Percentiles rank a stretch among this genome's conserved stretches.
phyloP scores from a whole-genome alignment of 2,113 vertebrate species.

The Sebastes fasciatus region DNA sequence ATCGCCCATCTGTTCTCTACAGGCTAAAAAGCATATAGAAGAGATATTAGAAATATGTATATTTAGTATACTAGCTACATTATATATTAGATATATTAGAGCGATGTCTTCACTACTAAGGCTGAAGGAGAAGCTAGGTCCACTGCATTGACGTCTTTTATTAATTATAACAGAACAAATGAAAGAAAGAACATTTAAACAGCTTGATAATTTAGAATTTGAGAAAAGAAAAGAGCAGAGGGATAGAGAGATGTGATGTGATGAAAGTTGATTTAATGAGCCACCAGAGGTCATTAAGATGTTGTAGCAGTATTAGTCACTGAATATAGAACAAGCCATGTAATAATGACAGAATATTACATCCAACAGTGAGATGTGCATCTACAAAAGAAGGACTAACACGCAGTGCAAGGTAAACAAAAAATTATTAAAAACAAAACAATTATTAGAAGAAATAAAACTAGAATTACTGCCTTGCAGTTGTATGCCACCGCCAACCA shows the following conservation, averaged over 20 bases:
- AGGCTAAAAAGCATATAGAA: background rate
- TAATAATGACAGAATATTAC: background rate
- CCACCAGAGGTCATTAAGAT: background rate
- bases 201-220: background rate
- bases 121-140: background rate
- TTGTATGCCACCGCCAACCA: too few relatives aligned
- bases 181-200: background rate
- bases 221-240: background rate
- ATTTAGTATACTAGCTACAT: background rate
- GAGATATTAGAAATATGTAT: constrained; percentile 14
- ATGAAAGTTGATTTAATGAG: background rate
- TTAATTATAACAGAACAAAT: background rate
- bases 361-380: background rate
- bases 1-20: constrained; percentile 33
- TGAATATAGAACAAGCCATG: background rate
- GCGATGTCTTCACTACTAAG: background rate
- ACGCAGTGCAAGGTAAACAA: background rate
- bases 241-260: background rate
- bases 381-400: background rate
- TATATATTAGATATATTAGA: background rate
- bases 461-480: too few relatives aligned
- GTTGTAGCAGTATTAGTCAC: background rate
- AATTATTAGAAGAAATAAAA: too few relatives aligned
- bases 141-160: background rate
- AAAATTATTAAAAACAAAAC: background rate